Percentiles rank a stretch among this genome's conserved stretches.
Conservation (phyloP, 2,113 vertebrate species). For the Osmerus mordax region DNA sequence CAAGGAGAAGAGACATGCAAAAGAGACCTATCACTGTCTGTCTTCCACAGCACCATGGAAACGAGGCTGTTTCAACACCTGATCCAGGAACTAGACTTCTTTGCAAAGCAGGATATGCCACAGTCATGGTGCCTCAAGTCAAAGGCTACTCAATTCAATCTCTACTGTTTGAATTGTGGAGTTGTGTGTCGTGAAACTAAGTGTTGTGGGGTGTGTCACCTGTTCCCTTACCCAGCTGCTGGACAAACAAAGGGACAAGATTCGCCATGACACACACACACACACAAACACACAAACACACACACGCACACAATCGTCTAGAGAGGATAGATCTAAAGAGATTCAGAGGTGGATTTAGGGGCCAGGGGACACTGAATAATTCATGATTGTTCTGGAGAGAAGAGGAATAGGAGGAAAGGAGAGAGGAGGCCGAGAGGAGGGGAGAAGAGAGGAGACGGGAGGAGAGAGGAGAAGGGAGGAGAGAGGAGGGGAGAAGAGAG, state of each 20-base stretch:
- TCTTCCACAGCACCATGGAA: no score
- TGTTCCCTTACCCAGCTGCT: neutral
- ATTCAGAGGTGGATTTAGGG: slow-evolving; percentile 21
- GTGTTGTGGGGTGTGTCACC: neutral
- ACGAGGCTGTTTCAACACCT: no score
- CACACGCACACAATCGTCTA: neutral
- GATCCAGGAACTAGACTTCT: no score
- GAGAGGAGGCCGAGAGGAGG: neutral
- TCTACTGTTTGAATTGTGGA: neutral
- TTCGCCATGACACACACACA: neutral
- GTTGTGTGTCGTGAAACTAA: no score
- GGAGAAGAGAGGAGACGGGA: neutral
- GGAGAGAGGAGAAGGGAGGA: slow-evolving; percentile 4
- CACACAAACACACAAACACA: neutral
- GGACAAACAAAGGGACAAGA: neutral
- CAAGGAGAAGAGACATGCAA: no score
- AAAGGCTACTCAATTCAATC: neutral
- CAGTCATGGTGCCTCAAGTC: neutral
- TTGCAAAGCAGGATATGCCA: no score
- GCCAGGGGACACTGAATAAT: slow-evolving; percentile 35
- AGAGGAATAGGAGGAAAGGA: neutral
- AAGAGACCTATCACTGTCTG: no score
- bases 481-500: neutral
- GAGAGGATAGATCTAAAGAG: slow-evolving; percentile 25
- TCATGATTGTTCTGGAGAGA: slow-evolving; percentile 26